These are phyloP conservation scores for Falco rusticolus DNA, from an alignment of 2,797 vertebrate species.

Conservation along the genomic window DNA sequence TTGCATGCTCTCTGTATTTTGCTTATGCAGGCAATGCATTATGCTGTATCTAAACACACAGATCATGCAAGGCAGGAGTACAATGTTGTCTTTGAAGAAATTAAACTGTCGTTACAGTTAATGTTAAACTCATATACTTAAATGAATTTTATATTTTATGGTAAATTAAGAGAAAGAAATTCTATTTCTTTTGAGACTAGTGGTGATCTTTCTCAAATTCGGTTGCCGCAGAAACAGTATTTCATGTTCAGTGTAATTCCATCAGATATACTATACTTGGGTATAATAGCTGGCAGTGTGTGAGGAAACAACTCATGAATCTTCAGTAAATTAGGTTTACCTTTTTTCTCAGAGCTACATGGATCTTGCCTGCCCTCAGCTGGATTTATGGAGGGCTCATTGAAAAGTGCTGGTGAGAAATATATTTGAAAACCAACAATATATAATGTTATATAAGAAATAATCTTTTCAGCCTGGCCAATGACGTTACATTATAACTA, in stretches of 20 bases:
- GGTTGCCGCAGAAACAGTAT: background rate
- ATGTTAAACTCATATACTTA: constrained; percentile 7
- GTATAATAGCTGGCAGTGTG: background rate
- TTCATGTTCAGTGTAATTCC: background rate
- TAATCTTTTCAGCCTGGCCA: background rate
- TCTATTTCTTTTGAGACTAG: constrained; percentile 21
- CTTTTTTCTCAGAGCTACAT: constrained; percentile 9
- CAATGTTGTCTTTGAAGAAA: constrained; percentile 7
- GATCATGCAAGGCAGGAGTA: background rate
- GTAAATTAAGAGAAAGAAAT: constrained; percentile 28
- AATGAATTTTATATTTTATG: background rate
- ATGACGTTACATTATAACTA: background rate
- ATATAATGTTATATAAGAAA: constrained; percentile 18
- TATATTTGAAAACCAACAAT: background rate
- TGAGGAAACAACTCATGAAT: constrained; percentile 45
- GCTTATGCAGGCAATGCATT: background rate
- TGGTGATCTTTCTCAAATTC: constrained; percentile 13
- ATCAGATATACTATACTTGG: constrained; percentile 10
- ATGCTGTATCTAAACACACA: background rate
- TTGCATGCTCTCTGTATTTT: background rate
- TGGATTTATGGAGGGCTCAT: constrained; percentile 59
- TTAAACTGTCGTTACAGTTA: constrained; percentile 11
- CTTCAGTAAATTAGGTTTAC: constrained; percentile 9
- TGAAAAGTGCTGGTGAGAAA: constrained; percentile 23
- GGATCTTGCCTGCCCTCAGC: constrained; percentile 75